Percentiles rank a stretch among this genome's conserved stretches.
Evolutionary conservation across 2,797 vertebrate genomes (phyloP).

Genomic region (Jordanella pulchra): DNA sequence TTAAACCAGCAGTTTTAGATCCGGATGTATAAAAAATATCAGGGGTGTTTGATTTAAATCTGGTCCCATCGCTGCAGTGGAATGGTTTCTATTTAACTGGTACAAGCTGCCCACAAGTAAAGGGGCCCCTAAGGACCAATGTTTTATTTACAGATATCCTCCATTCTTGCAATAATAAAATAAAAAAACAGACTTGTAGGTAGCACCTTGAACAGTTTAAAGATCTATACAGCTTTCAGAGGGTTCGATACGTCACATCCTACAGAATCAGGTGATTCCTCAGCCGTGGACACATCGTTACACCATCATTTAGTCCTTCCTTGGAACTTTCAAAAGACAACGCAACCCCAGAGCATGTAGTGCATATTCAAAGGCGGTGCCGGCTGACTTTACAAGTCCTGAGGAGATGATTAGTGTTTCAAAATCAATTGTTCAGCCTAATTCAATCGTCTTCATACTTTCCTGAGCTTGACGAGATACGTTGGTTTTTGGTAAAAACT

Average conservation of each 20-base stretch:
- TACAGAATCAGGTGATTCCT: conserved; percentile 44
- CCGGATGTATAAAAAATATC: conserved; percentile 49
- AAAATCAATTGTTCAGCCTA: not conserved
- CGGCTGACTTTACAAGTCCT: conserved; percentile 13
- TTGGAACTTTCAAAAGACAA: conserved; percentile 9
- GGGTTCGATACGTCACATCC: conserved; percentile 48
- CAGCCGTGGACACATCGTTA: conserved; percentile 32
- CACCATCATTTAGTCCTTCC: conserved; percentile 22
- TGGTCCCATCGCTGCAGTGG: conserved; percentile 57
- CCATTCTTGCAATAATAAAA: not conserved
- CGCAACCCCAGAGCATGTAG: not conserved
- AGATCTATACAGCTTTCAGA: conserved; percentile 45
- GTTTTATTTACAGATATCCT: conserved; percentile 34
- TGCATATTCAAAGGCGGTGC: conserved; percentile 6
- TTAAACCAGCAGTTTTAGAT: conserved; percentile 68
- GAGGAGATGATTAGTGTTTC: conserved; percentile 7
- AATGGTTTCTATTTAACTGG: conserved; percentile 28
- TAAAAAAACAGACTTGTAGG: conserved; percentile 14
- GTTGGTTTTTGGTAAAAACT: not conserved
- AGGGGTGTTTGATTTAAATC: conserved; percentile 17
- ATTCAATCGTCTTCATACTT: conserved; percentile 9
- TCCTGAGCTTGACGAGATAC: not conserved
- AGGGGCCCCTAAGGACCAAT: conserved; percentile 29
- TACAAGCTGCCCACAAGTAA: conserved; percentile 10
- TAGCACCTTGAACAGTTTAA: conserved; percentile 20